Conservation (phyloP, 2,797 vertebrate species). For the Sebastes alutus region DNA sequence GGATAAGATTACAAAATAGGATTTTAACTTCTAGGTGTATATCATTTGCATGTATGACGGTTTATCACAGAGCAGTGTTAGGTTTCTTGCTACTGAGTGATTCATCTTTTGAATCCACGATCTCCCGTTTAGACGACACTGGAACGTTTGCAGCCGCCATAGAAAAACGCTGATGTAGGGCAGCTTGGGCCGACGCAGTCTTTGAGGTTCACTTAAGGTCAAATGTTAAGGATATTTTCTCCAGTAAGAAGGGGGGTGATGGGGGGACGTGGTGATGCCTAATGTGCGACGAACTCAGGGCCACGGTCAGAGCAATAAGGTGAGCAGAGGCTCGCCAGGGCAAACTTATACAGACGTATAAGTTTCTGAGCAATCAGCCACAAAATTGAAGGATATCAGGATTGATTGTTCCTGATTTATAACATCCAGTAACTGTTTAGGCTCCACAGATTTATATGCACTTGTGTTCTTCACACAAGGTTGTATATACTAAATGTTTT, state of each 20-base stretch:
- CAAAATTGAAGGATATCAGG: neutral
- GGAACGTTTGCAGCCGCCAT: neutral
- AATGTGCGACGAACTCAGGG: constrained; percentile 48
- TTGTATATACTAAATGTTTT: constrained; percentile 38
- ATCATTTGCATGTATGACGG: neutral
- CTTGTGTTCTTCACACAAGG: constrained; percentile 22
- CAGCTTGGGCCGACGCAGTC: neutral
- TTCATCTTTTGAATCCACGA: neutral
- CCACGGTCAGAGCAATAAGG: constrained; percentile 66
- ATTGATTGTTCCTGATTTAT: neutral
- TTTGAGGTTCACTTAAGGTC: neutral
- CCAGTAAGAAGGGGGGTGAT: neutral
- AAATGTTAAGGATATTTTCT: neutral
- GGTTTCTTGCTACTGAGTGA: neutral
- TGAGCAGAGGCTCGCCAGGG: neutral
- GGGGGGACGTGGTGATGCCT: neutral
- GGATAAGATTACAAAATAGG: neutral
- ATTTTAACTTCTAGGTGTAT: neutral
- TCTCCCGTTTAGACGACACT: neutral
- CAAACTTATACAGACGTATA: neutral
- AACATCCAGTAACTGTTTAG: neutral
- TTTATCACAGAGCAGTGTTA: neutral
- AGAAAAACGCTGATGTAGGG: neutral
- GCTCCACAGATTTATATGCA: constrained; percentile 25
- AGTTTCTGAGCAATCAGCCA: neutral